Evolutionary conservation across 2,797 vertebrate species (phyloP), one percentile per base, ranked within the genome.

Genomic region (Dallia pectoralis): DNA sequence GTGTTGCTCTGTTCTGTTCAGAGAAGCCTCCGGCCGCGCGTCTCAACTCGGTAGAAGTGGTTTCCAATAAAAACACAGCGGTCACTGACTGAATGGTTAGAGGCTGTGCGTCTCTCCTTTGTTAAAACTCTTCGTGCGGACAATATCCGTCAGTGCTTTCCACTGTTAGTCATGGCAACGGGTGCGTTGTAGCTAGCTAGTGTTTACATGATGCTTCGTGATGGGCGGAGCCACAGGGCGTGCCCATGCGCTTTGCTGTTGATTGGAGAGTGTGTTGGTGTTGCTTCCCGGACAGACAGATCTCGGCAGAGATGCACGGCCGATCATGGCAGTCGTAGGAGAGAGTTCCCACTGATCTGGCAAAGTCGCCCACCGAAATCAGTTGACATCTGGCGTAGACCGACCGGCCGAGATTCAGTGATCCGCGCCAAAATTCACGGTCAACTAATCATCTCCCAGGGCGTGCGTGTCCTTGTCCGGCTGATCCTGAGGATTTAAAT

Each of bases 361-460:
- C 32, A 47, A 67, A 64, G 33, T 44, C 51, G 53, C 8, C 25
- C 30, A 51, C 49, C 65, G 71, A 51, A 33, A 49, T 71, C 33
- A 30, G 29, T 44, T 29, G 47, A 44, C 32, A 65, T 63, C 56
- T 49, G 6, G 32, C 51, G 11, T 56, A 56, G 51, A 56, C 12
- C n/a, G 25, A 61, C 40, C 11, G n/a, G n/a, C 19, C 19, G 7
- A n/a, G n/a, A 49, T 69, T 56, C 22, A 61, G 32, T 84, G 62
- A 67, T 25, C 2, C 25, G 73, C 77, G 83, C 84, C 70, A 4
- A 27, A 72, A 78, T 84, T 81, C 15, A 44, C 71, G 73, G 80
- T 77, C 71, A 78, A 82, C 53, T 22, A 66, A 75, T 79, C 73
- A 81, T 84, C 86, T 89, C 83, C 81, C 80, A 80, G 73, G 77